Percentiles rank a stretch among this genome's conserved stretches.
These are phyloP conservation scores for Parazoanthus darwini DNA, from an alignment of 92 coral and sea anemone species.

Conservation along the genomic window DNA sequence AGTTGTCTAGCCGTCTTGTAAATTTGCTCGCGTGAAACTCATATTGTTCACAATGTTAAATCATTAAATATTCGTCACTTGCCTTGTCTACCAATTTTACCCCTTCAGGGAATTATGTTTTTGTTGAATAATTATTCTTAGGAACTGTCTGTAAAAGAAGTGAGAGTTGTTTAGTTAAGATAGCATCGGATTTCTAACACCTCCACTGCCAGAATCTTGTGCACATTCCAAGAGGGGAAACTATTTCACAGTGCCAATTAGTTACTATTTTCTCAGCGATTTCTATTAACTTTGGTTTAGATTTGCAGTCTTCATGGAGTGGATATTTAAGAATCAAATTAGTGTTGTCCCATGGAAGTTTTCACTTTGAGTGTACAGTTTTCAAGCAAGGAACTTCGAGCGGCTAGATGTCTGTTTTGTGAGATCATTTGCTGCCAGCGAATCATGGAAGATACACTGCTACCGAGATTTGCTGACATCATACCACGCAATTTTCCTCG, in stretches of 20 bases:
- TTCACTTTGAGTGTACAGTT: background rate
- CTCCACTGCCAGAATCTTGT: background rate
- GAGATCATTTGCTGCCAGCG: constrained; percentile 55
- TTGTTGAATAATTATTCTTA: background rate
- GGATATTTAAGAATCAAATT: background rate
- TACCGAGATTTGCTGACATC: constrained; percentile 70
- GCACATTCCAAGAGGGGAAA: constrained; percentile 25
- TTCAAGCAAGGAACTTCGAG: background rate
- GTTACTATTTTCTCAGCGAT: background rate
- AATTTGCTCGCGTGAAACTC: background rate
- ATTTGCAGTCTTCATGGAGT: background rate
- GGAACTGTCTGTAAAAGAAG: background rate
- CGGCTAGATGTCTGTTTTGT: constrained; percentile 61
- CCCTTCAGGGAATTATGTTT: background rate
- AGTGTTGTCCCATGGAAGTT: background rate
- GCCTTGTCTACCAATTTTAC: background rate
- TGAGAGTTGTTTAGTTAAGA: background rate
- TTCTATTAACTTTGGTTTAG: background rate
- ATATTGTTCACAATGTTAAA: background rate
- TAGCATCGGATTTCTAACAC: background rate
- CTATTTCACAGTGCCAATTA: background rate
- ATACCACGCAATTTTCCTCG: constrained; percentile 80
- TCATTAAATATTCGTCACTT: background rate
- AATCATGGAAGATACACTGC: constrained; percentile 37
- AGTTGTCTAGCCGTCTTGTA: constrained; percentile 6